Conservation (phyloP, 1,140 invertebrate species). For the Eupristina koningsbergeri region DNA sequence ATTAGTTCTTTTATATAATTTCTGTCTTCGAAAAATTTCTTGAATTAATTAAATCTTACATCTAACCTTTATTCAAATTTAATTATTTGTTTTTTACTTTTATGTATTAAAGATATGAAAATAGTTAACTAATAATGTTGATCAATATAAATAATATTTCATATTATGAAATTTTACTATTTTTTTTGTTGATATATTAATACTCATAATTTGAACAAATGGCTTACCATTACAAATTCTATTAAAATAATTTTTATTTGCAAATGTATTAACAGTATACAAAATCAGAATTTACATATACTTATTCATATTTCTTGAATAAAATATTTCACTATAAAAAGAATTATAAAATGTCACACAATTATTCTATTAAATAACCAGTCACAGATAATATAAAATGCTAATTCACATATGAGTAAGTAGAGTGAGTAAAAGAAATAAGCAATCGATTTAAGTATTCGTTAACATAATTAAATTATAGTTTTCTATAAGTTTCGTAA, state of each 20-base stretch:
- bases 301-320: no score
- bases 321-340: background rate
- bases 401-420: background rate
- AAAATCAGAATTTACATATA: background rate
- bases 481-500: constrained; percentile 3
- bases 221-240: background rate
- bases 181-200: background rate
- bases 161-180: background rate
- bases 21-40: background rate
- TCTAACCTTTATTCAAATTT: no score
- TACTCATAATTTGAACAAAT: background rate
- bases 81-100: background rate
- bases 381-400: background rate
- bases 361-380: background rate
- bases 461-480: background rate
- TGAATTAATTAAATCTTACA: background rate
- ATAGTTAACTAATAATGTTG: background rate
- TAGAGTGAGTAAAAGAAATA: background rate
- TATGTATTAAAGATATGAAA: no score
- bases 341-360: background rate
- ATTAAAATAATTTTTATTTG: background rate
- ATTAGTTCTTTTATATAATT: background rate
- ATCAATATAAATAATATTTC: background rate
- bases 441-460: constrained; percentile 9
- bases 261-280: background rate